Conservation (phyloP, 2,113 vertebrate genomes). For the Elachura formosa region DNA sequence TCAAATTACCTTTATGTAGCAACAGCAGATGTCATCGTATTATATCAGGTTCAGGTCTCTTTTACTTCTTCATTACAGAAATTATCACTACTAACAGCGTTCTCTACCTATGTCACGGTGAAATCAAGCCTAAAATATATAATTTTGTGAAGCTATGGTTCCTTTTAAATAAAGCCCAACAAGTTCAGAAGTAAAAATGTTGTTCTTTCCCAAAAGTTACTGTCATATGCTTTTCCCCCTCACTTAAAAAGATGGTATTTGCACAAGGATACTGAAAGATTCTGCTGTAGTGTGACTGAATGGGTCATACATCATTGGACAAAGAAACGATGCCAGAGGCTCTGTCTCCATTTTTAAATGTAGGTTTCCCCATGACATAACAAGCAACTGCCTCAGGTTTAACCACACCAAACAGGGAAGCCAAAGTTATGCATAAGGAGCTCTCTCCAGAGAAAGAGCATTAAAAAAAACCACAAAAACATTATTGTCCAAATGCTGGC, state of each 20-base stretch:
- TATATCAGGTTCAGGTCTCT: not conserved
- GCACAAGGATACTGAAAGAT: not conserved
- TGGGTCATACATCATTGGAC: not conserved
- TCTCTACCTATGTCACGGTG: not conserved
- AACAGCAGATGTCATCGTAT: not conserved
- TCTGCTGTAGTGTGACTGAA: not conserved
- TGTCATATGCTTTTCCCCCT: fast-evolving
- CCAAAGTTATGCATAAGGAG: not conserved
- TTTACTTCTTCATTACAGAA: not conserved
- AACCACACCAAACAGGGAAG: not conserved
- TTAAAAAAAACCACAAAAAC: not conserved
- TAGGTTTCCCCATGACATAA: not conserved
- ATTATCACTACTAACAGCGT: not conserved
- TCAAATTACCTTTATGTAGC: not conserved
- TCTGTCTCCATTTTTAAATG: not conserved
- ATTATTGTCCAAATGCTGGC: not conserved
- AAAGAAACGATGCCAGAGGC: not conserved
- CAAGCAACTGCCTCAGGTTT: not conserved
- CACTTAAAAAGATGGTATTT: not conserved
- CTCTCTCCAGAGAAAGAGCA: not conserved
- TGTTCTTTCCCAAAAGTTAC: not conserved
- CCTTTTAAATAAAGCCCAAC: not conserved
- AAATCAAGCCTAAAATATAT: not conserved
- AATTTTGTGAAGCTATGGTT: not conserved
- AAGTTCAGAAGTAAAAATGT: not conserved